phyloP scores from a whole-genome alignment of 1,140 invertebrate species.

The Bacillus rossius region DNA sequence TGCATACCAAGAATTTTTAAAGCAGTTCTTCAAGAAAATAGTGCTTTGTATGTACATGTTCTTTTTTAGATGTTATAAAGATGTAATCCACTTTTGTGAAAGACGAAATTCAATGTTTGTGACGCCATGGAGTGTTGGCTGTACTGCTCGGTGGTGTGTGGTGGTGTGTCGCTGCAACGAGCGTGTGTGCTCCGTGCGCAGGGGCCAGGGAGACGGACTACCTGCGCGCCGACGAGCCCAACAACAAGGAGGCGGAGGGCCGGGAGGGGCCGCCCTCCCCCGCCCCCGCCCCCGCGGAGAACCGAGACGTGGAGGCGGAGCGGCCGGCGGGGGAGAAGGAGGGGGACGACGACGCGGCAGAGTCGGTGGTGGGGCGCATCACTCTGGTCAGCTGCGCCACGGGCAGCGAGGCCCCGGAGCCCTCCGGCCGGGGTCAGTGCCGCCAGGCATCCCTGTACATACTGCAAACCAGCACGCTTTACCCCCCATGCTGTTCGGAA shows the following conservation, averaged over 20 bases:
- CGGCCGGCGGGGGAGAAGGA: constrained; percentile 35
- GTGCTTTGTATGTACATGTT: no score
- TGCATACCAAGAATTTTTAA: no score
- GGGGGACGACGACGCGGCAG: constrained; percentile 30
- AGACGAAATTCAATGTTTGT: no score
- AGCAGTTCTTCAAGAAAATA: no score
- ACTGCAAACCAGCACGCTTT: no score
- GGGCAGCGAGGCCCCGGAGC: constrained; percentile 27
- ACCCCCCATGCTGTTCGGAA: no score
- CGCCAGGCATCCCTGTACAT: no score
- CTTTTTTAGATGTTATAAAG: no score
- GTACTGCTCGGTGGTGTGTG: no score
- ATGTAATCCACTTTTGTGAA: no score
- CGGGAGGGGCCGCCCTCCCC: constrained; percentile 32
- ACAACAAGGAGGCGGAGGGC: constrained; percentile 32
- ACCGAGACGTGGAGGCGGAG: constrained; percentile 15
- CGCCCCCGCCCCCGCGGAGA: neutral
- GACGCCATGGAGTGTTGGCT: no score
- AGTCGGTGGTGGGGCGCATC: constrained; percentile 28
- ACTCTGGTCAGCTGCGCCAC: constrained; percentile 36
- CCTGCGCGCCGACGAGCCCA: constrained; percentile 37
- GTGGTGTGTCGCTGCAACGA: no score
- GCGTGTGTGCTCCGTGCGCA: constrained; percentile 11
- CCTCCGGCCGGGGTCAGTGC: constrained; percentile 5
- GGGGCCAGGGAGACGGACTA: constrained; percentile 68